Base-by-base conservation (phyloP, 2,113 vertebrate species). In the Oncorhynchus clarkii region DNA sequence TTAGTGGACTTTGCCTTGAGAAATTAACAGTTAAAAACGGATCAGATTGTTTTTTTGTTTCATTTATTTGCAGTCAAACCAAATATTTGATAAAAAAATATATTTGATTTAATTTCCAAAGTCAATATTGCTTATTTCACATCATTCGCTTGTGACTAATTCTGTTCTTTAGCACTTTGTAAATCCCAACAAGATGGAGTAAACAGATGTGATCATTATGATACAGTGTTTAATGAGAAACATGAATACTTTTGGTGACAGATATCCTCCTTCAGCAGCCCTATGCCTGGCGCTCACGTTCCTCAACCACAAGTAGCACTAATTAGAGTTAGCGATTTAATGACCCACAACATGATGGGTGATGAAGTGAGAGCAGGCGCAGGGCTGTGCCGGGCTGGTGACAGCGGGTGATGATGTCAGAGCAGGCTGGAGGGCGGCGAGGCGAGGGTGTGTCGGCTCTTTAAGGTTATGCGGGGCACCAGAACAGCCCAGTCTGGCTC, bases 21-120 rank as follows among this genome's bases (percentile, higher is more conserved):
- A 88, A 84, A 71, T 80, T 71, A 78, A 87, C 85, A 78, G 70
- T 67, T 69, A 66, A 86, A 39, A 39, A 84, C 72, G 77, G 27
- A 83, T 77, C 59, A 69, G 69, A 71, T 60, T 5, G 49, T 77
- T 78, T 82, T 79, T 84, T 71, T 7, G 5, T 57, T 45, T 45
- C 9, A 11, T 45, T 45, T 45, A 45, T 45, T 45, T 45, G 8
- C 39, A 45, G 39, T 45, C 39, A 45, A 54, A 54, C 51, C 51
- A 18, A 54, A 54, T 18, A 54, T 7, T 18, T 18, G 16, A 54
- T 5, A 0, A 16, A 3, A 4, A 51, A 51, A 16, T 16, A 13
- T 13, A 13, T 51, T 12, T 51, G 49, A 51, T 51, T 51, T 2
- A 54, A 54, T 14, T 54, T 54, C 49, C 16, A 54, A 54, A 54